A percentile compares a stretch with the other conserved stretches of the same genome.
Conservation (phyloP, 2,888 invertebrate genomes). For the Caenorhabditis sp. region DNA sequence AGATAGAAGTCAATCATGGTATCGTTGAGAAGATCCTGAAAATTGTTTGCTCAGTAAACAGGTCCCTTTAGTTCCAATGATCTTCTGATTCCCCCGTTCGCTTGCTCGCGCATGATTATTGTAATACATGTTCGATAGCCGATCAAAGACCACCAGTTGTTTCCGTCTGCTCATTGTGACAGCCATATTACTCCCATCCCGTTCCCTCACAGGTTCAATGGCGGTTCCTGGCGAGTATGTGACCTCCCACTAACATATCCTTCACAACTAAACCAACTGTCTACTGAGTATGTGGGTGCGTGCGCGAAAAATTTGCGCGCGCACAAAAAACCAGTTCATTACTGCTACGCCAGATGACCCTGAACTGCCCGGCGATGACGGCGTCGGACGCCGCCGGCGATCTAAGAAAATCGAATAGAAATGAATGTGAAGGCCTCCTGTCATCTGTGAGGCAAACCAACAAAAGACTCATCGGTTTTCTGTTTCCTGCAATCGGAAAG, state of each 20-base stretch:
- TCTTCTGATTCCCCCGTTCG: background rate
- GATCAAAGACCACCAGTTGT: slow-evolving; percentile 11
- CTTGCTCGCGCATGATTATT: background rate
- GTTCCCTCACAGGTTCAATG: too few species aligned
- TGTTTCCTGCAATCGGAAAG: too few species aligned
- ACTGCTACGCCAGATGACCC: slow-evolving; percentile 41
- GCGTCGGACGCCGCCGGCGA: slow-evolving; percentile 9
- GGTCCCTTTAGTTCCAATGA: background rate
- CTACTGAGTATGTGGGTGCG: slow-evolving; percentile 22
- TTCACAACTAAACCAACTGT: slow-evolving; percentile 27
- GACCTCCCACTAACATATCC: slow-evolving; percentile 27
- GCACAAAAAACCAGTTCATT: slow-evolving; percentile 45
- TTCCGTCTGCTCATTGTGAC: too few species aligned
- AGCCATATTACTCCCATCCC: background rate
- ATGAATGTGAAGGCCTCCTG: slow-evolving; percentile 1
- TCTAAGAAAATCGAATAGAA: slow-evolving; percentile 19
- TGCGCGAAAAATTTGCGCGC: slow-evolving; percentile 38
- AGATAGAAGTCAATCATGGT: slow-evolving; percentile 76
- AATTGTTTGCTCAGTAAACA: too few species aligned
- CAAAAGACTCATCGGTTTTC: too few species aligned
- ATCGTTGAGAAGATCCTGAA: slow-evolving; percentile 72
- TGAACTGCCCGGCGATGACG: slow-evolving; percentile 30
- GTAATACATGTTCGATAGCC: slow-evolving; percentile 5
- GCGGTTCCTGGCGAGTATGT: too few species aligned
- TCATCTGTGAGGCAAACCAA: slow-evolving; percentile 1